These are phyloP conservation scores for Indicator indicator DNA, from an alignment of 2,113 vertebrate genomes.

Conservation along the genomic window DNA sequence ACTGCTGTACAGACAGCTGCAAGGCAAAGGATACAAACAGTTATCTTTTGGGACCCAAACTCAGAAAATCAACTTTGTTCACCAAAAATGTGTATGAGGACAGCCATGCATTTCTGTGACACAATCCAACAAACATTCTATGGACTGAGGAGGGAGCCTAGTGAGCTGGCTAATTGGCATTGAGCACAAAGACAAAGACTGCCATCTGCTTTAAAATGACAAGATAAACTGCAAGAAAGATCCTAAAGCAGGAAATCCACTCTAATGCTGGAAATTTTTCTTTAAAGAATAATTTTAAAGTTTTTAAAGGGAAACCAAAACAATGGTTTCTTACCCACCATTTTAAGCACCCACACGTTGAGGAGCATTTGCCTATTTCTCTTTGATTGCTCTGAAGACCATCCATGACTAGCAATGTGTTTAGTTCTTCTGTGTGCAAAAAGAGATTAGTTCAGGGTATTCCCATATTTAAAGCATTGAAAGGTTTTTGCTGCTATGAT, in stretches of 20 bases:
- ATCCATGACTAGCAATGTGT: background rate
- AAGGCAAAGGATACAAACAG: background rate
- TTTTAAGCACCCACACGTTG: background rate
- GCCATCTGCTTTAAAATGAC: background rate
- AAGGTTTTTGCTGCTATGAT: background rate
- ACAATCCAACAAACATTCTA: background rate
- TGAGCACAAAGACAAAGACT: background rate
- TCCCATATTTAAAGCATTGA: background rate
- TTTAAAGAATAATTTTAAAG: background rate
- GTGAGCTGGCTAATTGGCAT: accelerated
- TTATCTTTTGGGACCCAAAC: background rate
- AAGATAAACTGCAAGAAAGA: background rate
- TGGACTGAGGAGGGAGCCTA: background rate
- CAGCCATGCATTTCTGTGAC: background rate
- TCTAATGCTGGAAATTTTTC: background rate
- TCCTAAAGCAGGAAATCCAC: background rate
- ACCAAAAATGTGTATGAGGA: background rate
- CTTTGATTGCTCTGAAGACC: background rate
- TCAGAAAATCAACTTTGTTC: background rate
- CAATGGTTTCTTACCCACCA: background rate
- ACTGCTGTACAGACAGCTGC: background rate
- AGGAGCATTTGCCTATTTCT: background rate
- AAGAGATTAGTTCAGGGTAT: background rate
- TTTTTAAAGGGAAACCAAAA: background rate
- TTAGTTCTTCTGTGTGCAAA: background rate